Evolutionary conservation across 2,797 vertebrate species (phyloP).

Genomic region (Diceros bicornis): DNA sequence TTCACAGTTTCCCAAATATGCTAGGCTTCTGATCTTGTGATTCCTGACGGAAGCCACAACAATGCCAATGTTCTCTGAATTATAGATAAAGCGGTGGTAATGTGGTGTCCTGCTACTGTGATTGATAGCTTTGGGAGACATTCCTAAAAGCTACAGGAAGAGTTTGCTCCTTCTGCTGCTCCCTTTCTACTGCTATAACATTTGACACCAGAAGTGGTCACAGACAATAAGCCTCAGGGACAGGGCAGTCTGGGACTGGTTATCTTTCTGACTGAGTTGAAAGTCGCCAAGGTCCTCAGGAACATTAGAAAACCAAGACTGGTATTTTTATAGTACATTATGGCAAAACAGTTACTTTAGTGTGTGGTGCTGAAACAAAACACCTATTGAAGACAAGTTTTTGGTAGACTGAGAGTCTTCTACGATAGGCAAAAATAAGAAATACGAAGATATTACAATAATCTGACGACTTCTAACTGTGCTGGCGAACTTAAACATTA

Average conservation of each 20-base stretch:
- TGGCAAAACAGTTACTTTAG: neutral
- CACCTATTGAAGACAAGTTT: neutral
- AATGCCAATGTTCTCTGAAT: neutral
- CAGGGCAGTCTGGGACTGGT: neutral
- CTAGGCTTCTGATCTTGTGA: neutral
- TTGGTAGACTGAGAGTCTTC: neutral
- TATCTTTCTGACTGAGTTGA: neutral
- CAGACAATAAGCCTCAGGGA: neutral
- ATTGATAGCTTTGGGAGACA: neutral
- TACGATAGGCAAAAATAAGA: slow-evolving; percentile 11
- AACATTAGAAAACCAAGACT: neutral
- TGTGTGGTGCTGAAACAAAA: neutral
- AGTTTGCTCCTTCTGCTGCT: neutral
- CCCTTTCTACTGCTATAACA: neutral
- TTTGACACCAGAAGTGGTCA: neutral
- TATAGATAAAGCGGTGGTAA: neutral
- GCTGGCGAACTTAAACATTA: neutral
- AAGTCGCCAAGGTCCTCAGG: neutral
- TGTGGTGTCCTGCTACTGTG: neutral
- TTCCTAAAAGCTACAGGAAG: neutral
- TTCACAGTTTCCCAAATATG: neutral
- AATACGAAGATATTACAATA: neutral
- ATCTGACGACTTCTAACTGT: neutral
- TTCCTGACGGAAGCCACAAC: neutral
- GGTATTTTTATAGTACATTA: neutral